phyloP scores from a whole-genome alignment of 2,888 invertebrate species.

The Dendrolimus houi region DNA sequence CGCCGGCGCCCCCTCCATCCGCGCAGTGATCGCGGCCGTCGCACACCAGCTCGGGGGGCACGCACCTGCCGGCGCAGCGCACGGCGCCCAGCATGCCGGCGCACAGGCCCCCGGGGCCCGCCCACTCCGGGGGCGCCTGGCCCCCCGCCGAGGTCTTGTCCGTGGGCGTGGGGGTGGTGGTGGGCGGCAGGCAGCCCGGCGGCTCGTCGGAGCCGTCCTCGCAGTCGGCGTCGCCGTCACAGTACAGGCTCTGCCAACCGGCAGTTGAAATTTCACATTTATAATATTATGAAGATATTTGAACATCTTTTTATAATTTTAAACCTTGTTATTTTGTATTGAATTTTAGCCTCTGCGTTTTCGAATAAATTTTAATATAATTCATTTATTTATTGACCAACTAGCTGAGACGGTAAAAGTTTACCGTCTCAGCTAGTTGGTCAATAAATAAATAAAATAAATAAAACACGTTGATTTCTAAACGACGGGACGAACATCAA shows the following conservation, averaged over 20 bases:
- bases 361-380: too few species aligned
- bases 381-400: too few species aligned
- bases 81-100: slow-evolving; percentile 64
- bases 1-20: slow-evolving; percentile 76
- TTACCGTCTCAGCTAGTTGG: too few species aligned
- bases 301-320: too few species aligned
- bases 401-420: too few species aligned
- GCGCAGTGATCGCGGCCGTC: slow-evolving; percentile 83
- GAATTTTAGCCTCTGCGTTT: too few species aligned
- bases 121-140: slow-evolving; percentile 26
- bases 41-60: slow-evolving; percentile 79
- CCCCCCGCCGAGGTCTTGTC: slow-evolving; percentile 19
- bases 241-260: slow-evolving; percentile 62
- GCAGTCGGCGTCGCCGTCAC: slow-evolving; percentile 83
- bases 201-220: slow-evolving; percentile 84
- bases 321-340: too few species aligned
- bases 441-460: too few species aligned
- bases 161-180: slow-evolving; percentile 20
- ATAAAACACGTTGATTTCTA: too few species aligned
- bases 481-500: too few species aligned
- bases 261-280: too few species aligned
- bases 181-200: slow-evolving; percentile 30
- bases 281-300: too few species aligned
- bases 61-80: slow-evolving; percentile 80
- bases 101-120: slow-evolving; percentile 19